Evolutionary conservation across 2,113 vertebrate genomes (phyloP), one percentile per base, ranked within the genome.

Genomic region (Chaenogobius annularis): DNA sequence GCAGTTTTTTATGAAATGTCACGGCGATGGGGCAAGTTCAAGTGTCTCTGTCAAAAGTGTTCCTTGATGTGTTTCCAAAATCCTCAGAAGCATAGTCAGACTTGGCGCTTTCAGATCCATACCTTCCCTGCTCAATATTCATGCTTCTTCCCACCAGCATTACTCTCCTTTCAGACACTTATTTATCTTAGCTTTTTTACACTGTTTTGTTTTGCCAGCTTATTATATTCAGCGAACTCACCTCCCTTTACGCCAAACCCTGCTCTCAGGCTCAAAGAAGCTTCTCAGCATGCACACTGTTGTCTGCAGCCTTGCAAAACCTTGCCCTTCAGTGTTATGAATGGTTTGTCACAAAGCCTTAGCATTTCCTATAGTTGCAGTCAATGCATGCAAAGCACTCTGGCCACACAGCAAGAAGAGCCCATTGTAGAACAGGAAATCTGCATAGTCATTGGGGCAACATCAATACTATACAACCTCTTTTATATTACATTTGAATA

Each of bases 271-370:
- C 70, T 43, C 58, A 75, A 56, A 84, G 80, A 64, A 81, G 77
- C 81, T 83, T 71, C 73, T 90, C 84, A 85, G 78, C 85, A 89
- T 85, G 76, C 83, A 87, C 0, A 7, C 56, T 69, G 7, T 50
- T 46, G 7, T 79, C 75, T 85, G 79, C 58, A 1, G 82, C 76
- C 81, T 80, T 66, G 6, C 74, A 69, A 50, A 68, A n/a, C 68
- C 70, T 78, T 58, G 78, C 89, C 89, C 87, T 91, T 88, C 87
- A 86, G 80, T 81, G 85, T 82, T 84, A 86, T 88, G 55, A 86
- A 76, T 66, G 77, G 78, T 82, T 66, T 78, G 78, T 74, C 84
- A 79, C 79, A 87, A 74, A 81, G 72, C 68, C 48, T 43, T 46
- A 26, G 50, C 59, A 59, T 72, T 66, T 71, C 69, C 44, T 58